Conservation (phyloP, 2,888 invertebrate genomes). For the Tetheella fluctuosa region DNA sequence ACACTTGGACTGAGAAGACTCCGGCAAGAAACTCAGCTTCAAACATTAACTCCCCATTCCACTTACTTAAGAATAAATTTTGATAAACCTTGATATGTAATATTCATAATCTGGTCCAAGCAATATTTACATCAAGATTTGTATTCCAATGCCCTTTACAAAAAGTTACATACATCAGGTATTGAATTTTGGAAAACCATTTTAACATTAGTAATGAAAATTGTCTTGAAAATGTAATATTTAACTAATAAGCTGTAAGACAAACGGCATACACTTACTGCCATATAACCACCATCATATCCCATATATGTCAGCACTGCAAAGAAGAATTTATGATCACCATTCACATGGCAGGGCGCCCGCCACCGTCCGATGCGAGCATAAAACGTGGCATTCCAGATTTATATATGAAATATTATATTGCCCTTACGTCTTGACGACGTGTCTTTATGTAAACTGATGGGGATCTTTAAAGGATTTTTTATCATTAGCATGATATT, state of each 20-base stretch:
- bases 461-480: conserved; percentile 13
- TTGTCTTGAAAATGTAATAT: no score
- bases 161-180: no score
- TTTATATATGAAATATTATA: conserved; percentile 53
- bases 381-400: conserved; percentile 44
- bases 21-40: no score
- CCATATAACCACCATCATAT: conserved; percentile 45
- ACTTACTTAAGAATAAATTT: no score
- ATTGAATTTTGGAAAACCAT: no score
- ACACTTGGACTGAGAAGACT: no score
- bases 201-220: no score
- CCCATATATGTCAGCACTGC: conserved; percentile 52
- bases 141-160: no score
- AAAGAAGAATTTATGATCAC: conserved; percentile 65
- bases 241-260: conserved; percentile 21
- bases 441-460: conserved; percentile 32
- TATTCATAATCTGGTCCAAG: no score
- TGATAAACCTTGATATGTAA: no score
- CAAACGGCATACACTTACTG: conserved; percentile 38
- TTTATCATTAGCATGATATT: neutral
- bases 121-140: no score
- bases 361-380: conserved; percentile 25
- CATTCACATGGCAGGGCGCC: conserved; percentile 43
- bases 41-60: no score
- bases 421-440: conserved; percentile 25